Percentiles rank a stretch among this genome's conserved stretches.
These are phyloP conservation scores for Crematogaster levior DNA, from an alignment of 2,888 invertebrate species.

Conservation along the genomic window DNA sequence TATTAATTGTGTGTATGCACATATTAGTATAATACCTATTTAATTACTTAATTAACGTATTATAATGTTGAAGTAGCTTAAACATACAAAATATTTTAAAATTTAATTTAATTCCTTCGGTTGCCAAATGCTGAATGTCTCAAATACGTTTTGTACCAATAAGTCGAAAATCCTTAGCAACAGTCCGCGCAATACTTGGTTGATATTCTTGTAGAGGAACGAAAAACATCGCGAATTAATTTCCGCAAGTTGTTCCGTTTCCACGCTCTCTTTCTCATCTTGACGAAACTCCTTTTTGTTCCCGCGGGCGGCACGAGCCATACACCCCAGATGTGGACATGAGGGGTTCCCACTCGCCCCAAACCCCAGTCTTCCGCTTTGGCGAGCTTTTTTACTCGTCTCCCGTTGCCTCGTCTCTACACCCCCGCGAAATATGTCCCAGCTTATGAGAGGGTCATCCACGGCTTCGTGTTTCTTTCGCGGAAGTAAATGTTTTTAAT, in stretches of 20 bases:
- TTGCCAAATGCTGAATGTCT: background rate
- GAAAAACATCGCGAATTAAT: constrained; percentile 65
- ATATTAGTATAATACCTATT: background rate
- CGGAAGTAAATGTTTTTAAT: constrained; percentile 79
- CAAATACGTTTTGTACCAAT: background rate
- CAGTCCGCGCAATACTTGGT: constrained; percentile 14
- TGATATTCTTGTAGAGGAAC: background rate
- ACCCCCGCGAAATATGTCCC: constrained; percentile 73
- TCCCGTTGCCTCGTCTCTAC: constrained; percentile 23
- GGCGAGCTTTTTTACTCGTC: constrained; percentile 66
- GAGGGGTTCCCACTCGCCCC: constrained; percentile 54
- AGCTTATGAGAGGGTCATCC: constrained; percentile 76
- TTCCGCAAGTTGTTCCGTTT: constrained; percentile 53
- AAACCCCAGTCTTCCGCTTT: constrained; percentile 31
- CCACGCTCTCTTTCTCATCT: constrained; percentile 55
- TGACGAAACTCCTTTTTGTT: constrained; percentile 41
- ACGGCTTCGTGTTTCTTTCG: constrained; percentile 69
- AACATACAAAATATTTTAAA: background rate
- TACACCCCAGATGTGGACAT: constrained; percentile 62
- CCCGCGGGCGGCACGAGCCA: constrained; percentile 58
- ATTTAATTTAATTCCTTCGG: background rate
- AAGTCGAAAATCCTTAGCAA: constrained; percentile 15
- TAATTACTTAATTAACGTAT: background rate
- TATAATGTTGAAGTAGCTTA: background rate
- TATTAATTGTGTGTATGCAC: background rate